These are phyloP conservation scores for Zonitis immaculata DNA, from an alignment of 2,888 invertebrate species.

Conservation along the genomic window DNA sequence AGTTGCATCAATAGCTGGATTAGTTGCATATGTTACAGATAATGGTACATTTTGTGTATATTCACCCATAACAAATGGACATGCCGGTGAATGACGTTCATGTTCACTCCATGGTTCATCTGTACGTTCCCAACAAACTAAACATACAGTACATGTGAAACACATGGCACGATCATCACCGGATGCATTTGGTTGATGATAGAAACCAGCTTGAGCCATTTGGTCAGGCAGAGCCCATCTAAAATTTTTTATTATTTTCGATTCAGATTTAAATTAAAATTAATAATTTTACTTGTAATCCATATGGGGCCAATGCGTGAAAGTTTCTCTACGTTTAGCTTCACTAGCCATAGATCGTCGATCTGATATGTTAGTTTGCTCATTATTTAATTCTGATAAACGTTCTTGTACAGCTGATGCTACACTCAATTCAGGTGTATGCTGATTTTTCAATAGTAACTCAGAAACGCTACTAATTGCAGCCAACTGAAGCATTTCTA, in stretches of 20 bases:
- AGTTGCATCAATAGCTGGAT: conserved; percentile 58
- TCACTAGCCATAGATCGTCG: conserved; percentile 84
- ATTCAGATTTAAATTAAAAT: background rate
- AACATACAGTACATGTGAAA: conserved; percentile 90
- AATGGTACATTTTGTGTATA: conserved; percentile 94
- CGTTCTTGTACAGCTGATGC: conserved; percentile 87
- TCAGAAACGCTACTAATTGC: conserved; percentile 77
- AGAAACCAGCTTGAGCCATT: conserved; percentile 97
- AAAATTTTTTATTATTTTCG: conserved; percentile 22
- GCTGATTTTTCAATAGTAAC: conserved; percentile 74
- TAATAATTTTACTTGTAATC: conserved; percentile 72
- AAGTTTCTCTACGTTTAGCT: conserved; percentile 83
- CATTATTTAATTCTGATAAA: conserved; percentile 67
- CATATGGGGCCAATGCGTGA: conserved; percentile 94
- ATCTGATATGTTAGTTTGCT: conserved; percentile 50
- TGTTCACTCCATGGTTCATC: conserved; percentile 98
- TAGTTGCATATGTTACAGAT: conserved; percentile 77
- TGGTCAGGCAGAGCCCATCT: conserved; percentile 94
- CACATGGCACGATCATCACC: conserved; percentile 96
- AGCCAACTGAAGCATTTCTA: conserved; percentile 73
- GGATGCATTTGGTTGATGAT: conserved; percentile 84
- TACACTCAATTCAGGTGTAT: conserved; percentile 81
- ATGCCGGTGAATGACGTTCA: conserved; percentile 88
- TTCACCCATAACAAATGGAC: conserved; percentile 91
- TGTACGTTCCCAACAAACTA: conserved; percentile 95